Conservation (phyloP, 2,888 invertebrate genomes). For the Liposcelis brunnea region DNA sequence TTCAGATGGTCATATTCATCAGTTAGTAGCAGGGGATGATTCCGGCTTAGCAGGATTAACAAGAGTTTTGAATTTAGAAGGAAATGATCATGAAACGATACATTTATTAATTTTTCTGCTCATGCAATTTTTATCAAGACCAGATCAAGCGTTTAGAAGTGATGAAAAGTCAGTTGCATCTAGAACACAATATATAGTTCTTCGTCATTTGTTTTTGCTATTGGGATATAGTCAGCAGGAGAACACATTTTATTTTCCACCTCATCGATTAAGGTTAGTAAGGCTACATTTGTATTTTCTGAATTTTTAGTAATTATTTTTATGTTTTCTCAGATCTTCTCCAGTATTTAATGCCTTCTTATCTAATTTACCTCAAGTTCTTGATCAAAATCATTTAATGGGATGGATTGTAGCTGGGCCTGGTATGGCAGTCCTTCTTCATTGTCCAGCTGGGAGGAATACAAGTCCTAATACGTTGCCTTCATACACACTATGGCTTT, state of each 20-base stretch:
- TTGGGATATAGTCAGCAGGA: slow-evolving; percentile 87
- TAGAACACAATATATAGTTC: slow-evolving; percentile 68
- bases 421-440: slow-evolving; percentile 60
- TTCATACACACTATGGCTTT: slow-evolving; percentile 68
- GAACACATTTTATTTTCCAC: slow-evolving; percentile 78
- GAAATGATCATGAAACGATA: slow-evolving; percentile 88
- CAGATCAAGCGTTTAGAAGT: slow-evolving; percentile 65
- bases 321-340: slow-evolving; percentile 44
- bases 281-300: slow-evolving; percentile 4
- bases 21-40: slow-evolving; percentile 65
- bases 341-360: slow-evolving; percentile 93
- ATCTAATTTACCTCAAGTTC: slow-evolving; percentile 77
- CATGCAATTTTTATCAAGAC: slow-evolving; percentile 84
- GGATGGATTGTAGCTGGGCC: slow-evolving; percentile 50
- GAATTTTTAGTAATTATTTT: slow-evolving; percentile 8
- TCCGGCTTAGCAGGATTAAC: slow-evolving; percentile 62
- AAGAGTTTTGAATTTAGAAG: slow-evolving; percentile 80
- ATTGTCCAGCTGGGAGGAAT: slow-evolving; percentile 44
- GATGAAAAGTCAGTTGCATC: slow-evolving; percentile 61
- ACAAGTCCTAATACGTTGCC: slow-evolving; percentile 36
- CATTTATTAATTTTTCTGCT: slow-evolving; percentile 87
- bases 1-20: slow-evolving; percentile 66
- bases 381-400: slow-evolving; percentile 92
- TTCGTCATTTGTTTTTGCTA: slow-evolving; percentile 79
- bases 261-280: slow-evolving; percentile 57